Percentiles rank a stretch among this genome's conserved stretches.
Conservation (phyloP, 2,888 invertebrate species). For the Argynnis bischoffii region DNA sequence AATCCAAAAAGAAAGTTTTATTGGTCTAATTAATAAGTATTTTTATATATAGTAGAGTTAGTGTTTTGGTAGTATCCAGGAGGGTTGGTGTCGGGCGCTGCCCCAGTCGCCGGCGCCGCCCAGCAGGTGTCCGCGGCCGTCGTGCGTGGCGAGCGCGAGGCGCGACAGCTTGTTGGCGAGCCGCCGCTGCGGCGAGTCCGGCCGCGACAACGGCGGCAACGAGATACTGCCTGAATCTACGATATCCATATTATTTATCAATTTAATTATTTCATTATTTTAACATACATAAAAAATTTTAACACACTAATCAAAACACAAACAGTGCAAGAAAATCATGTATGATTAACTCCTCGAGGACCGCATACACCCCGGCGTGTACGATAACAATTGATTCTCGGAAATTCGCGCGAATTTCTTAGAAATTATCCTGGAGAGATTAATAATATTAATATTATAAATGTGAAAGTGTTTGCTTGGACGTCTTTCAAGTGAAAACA, state of each 20-base stretch:
- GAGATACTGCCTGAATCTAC: constrained; percentile 76
- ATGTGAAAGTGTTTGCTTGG: too few species aligned
- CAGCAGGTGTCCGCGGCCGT: constrained; percentile 93
- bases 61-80: constrained; percentile 74
- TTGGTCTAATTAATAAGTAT: background rate
- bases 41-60: constrained; percentile 34
- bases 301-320: too few species aligned
- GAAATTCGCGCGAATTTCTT: too few species aligned
- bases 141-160: constrained; percentile 93
- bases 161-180: constrained; percentile 93
- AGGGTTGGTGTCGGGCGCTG: constrained; percentile 60
- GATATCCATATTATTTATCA: constrained; percentile 4
- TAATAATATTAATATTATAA: too few species aligned
- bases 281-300: too few species aligned
- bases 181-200: constrained; percentile 83
- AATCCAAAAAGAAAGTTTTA: background rate
- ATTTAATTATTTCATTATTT: too few species aligned
- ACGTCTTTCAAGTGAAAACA: too few species aligned
- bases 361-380: too few species aligned
- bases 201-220: constrained; percentile 69
- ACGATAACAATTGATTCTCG: too few species aligned
- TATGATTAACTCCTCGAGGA: too few species aligned
- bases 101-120: constrained; percentile 92
- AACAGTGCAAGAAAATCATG: too few species aligned
- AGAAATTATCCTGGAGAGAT: too few species aligned